Evolutionary conservation across 2,888 invertebrate species (phyloP), one percentile per base, ranked within the genome.

Genomic region (Cenopis cana): DNA sequence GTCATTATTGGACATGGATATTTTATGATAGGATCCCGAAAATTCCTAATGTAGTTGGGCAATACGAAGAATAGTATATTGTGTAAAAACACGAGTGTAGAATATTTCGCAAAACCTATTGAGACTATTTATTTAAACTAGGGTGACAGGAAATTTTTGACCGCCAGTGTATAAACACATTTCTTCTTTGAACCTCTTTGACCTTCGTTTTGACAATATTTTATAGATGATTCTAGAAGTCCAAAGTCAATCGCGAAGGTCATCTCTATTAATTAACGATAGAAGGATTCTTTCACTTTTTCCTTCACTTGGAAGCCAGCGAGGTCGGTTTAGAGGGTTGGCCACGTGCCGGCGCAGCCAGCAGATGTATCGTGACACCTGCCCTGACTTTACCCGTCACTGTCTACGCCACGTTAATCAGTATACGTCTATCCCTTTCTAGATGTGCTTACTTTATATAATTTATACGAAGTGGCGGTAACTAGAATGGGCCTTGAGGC

Each of bases 291-390:
- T 84, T 89, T 80, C 74, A 84, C 84, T 89, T 92, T 91, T 89
- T 87, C 89, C 85, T 84, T 79, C 80, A 81, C 77, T 82, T 66
- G 80, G 83, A 77, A 82, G 82, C 79, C 79, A 82, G 79, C 82
- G 85, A 83, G 86, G 87, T 88, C 87, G 88, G 83, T 82, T 87
- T 86, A 85, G 89, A 89, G 92, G 92, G 92, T 89, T 86, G 89
- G 87, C 90, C 93, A 91, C 92, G 93, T 91, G 92, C 91, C 89
- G 80, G 84, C 84, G 79, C 81, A 78, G 83, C 86, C 85, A 89
- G 93, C 93, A 93, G 93, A 93, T 93, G 93, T 91, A 79, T 82
- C 84, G 85, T 90, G 92, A 93, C 93, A 93, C 93, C 93, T 93
- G 93, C 93, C 92, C 88, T 88, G 83, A 89, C 87, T 81, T 83